A percentile compares a stretch with the other conserved stretches of the same genome.
These are phyloP conservation scores for Hiodon alosoides DNA, from an alignment of 2,113 vertebrate species.

Conservation along the genomic window DNA sequence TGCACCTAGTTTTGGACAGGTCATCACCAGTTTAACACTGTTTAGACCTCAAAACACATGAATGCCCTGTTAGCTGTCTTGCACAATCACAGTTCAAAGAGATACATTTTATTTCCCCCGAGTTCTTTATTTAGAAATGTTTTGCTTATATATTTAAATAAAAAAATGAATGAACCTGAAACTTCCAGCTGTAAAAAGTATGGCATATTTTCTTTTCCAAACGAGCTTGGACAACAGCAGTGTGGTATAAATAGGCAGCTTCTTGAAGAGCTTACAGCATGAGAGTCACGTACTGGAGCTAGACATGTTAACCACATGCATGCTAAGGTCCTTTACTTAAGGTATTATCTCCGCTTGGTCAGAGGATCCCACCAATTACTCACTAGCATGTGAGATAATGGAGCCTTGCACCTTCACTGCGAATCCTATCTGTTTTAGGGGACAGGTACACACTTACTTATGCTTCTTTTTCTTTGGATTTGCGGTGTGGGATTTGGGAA, in stretches of 20 bases:
- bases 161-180: too few relatives aligned
- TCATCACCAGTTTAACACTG: too few relatives aligned
- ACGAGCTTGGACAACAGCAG: not conserved
- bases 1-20: too few relatives aligned
- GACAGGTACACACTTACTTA: conserved; percentile 61
- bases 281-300: not conserved
- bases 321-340: conserved; percentile 14
- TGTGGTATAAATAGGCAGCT: conserved; percentile 2
- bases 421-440: not conserved
- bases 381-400: not conserved
- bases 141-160: not conserved
- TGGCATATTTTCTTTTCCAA: not conserved
- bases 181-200: conserved; percentile 29
- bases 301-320: not conserved
- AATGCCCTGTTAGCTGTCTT: too few relatives aligned
- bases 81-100: too few relatives aligned
- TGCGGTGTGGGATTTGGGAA: conserved; percentile 51
- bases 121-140: too few relatives aligned
- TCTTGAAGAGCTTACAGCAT: not conserved
- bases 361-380: conserved; percentile 6
- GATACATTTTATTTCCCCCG: too few relatives aligned
- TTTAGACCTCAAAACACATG: too few relatives aligned
- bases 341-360: conserved; percentile 9
- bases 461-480: conserved; percentile 53
- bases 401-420: conserved; percentile 13